Evolutionary conservation across 2,888 invertebrate species (phyloP).

Genomic region (Resseliella maxima): DNA sequence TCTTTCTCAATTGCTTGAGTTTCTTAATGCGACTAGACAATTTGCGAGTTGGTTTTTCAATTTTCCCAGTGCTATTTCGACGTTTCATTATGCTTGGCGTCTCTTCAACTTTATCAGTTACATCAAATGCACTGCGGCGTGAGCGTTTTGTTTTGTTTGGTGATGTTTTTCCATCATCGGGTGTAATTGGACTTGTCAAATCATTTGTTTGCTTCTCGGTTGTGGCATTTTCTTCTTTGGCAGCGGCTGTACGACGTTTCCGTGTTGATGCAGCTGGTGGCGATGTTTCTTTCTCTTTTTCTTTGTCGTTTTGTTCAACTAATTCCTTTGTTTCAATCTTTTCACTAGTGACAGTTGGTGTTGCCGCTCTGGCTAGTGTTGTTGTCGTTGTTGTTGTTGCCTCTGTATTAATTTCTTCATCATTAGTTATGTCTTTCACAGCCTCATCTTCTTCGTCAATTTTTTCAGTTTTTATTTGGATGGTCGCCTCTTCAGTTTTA

Average conservation of each 20-base stretch:
- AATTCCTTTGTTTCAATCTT: conserved; percentile 28
- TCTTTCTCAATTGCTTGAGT: conserved; percentile 17
- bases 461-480: conserved; percentile 53
- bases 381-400: neutral
- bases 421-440: conserved; percentile 54
- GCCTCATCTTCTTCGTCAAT: conserved; percentile 54
- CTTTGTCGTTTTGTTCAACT: neutral
- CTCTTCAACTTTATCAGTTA: neutral
- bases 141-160: conserved; percentile 1
- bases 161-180: conserved; percentile 30
- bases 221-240: neutral
- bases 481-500: conserved; percentile 54
- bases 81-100: conserved; percentile 2
- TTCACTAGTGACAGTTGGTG: neutral
- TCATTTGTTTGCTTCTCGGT: neutral
- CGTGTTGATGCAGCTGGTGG: neutral
- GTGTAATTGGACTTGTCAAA: neutral
- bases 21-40: conserved; percentile 51
- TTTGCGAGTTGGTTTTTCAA: conserved; percentile 49
- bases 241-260: neutral
- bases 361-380: neutral
- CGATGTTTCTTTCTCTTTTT: conserved; percentile 13
- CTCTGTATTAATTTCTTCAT: neutral
- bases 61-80: conserved; percentile 56
- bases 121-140: conserved; percentile 52